phyloP scores from a whole-genome alignment of 2,797 vertebrate genomes.

The Buphagus erythrorhynchus region DNA sequence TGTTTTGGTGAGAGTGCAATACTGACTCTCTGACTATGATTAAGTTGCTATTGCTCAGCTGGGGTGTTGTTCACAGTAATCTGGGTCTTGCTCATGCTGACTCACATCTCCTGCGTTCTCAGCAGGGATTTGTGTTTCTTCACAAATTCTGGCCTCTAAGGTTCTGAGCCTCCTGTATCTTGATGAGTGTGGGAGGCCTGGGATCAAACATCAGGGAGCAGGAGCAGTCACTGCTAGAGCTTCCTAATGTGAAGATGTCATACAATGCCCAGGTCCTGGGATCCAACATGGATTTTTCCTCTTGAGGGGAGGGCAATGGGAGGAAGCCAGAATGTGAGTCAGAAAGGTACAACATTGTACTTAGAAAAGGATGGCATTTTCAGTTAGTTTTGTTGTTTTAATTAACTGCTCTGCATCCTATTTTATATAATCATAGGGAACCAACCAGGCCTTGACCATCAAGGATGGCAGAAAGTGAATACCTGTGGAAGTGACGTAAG shows the following conservation, averaged over 20 bases:
- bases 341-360: not conserved
- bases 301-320: not conserved
- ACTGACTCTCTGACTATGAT: not conserved
- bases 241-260: not conserved
- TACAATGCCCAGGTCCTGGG: not conserved
- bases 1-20: not conserved
- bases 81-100: conserved; percentile 48
- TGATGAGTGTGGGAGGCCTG: conserved; percentile 1
- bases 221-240: not conserved
- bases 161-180: not conserved
- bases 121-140: not conserved
- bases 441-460: not conserved
- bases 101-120: not conserved
- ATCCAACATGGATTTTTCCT: not conserved
- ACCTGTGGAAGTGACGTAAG: not conserved
- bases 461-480: not conserved
- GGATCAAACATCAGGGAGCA: not conserved
- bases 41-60: not conserved
- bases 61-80: not conserved
- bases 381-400: not conserved
- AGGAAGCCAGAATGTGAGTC: not conserved
- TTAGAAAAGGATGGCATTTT: not conserved
- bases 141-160: not conserved
- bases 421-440: not conserved
- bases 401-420: not conserved